Evolutionary conservation across 92 coral and sea anemone genomes (phyloP).

Genomic region (Phymanthus crucifer): DNA sequence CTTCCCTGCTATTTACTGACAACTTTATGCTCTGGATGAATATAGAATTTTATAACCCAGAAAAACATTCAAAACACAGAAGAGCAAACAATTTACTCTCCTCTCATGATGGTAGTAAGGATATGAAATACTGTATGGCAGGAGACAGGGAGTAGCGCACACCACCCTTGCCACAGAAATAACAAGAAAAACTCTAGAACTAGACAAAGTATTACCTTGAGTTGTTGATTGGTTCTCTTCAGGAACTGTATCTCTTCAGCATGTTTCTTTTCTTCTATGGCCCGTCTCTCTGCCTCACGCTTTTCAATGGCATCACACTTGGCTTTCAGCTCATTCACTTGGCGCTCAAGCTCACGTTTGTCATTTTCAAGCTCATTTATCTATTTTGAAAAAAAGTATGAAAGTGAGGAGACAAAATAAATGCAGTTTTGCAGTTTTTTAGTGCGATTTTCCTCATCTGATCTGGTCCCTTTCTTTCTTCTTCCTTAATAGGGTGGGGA

Average conservation of each 20-base stretch:
- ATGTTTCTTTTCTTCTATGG: constrained; percentile 98
- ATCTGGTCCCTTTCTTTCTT: too few relatives aligned
- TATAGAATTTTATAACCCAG: too few relatives aligned
- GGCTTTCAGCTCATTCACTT: constrained; percentile 95
- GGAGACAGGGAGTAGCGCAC: too few relatives aligned
- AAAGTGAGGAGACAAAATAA: background rate
- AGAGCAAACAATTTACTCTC: too few relatives aligned
- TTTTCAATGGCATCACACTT: constrained; percentile 99
- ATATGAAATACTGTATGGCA: too few relatives aligned
- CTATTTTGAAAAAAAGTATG: constrained; percentile 35
- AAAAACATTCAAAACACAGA: too few relatives aligned
- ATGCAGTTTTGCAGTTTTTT: background rate
- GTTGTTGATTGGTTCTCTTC: constrained; percentile 95
- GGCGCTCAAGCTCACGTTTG: constrained; percentile 94
- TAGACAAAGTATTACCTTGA: constrained; percentile 62
- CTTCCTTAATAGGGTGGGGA: too few relatives aligned
- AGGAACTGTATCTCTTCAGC: constrained; percentile 96
- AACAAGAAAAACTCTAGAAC: background rate
- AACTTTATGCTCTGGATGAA: too few relatives aligned
- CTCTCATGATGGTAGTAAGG: too few relatives aligned
- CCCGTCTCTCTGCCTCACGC: constrained; percentile 96
- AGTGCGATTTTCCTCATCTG: too few relatives aligned
- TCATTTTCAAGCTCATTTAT: constrained; percentile 92
- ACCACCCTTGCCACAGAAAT: background rate
- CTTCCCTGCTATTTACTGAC: too few relatives aligned